phyloP scores from a whole-genome alignment of 2,113 vertebrate species.

The Leptobrachium leishanense region DNA sequence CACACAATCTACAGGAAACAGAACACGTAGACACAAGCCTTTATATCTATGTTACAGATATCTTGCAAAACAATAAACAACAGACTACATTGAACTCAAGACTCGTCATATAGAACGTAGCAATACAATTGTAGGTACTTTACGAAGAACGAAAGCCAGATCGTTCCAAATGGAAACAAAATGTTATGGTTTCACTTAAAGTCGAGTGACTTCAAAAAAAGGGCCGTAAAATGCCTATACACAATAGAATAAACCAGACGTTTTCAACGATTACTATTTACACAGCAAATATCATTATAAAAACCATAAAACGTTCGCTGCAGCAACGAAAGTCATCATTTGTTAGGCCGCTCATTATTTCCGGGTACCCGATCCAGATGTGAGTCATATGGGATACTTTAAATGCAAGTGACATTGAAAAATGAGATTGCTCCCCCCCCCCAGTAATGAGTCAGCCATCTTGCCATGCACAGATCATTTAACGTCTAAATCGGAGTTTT shows the following conservation, averaged over 20 bases:
- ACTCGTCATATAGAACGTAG: background rate
- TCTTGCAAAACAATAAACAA: too few species aligned
- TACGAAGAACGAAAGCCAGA: background rate
- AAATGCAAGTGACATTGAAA: constrained; percentile 6
- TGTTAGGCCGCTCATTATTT: background rate
- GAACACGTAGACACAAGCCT: too few species aligned
- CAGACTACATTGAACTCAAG: background rate
- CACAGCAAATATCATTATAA: constrained; percentile 12
- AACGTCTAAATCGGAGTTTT: background rate
- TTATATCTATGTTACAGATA: too few species aligned
- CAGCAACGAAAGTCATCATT: background rate
- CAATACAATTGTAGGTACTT: background rate
- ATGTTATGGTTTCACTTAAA: background rate
- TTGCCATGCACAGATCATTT: constrained; percentile 6
- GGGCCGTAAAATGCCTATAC: background rate
- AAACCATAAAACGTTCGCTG: constrained; percentile 2
- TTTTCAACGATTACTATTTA: constrained; percentile 1
- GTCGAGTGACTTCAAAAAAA: background rate
- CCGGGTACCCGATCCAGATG: constrained; percentile 9
- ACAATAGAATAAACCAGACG: background rate
- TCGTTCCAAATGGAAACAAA: background rate
- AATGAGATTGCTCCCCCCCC: constrained; percentile 1
- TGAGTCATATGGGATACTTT: constrained; percentile 1
- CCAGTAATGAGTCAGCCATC: constrained; percentile 7
- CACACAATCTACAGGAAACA: too few species aligned